A percentile compares a stretch with the other conserved stretches of the same genome.
phyloP scores from a whole-genome alignment of 2,888 invertebrate genomes.

The Zelleria hepariella region DNA sequence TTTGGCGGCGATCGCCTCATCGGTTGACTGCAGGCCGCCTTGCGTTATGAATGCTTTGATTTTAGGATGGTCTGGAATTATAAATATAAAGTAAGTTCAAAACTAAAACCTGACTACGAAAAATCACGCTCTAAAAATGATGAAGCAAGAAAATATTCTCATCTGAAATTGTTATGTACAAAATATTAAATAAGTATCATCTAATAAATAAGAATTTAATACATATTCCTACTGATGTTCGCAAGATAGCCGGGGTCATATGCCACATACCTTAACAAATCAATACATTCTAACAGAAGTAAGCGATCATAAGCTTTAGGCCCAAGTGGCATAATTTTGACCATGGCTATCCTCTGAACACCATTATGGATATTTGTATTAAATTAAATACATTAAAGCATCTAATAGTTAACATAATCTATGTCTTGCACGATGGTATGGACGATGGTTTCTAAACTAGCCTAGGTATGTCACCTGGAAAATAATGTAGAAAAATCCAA shows the following conservation, averaged over 20 bases:
- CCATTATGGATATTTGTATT: neutral
- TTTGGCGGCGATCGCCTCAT: constrained; percentile 7
- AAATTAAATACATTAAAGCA: neutral
- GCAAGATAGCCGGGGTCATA: neutral
- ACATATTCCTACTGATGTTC: neutral
- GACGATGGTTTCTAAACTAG: no score
- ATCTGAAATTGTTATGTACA: neutral
- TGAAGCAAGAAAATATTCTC: neutral
- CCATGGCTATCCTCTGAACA: neutral
- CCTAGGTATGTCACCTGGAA: no score
- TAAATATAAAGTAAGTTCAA: neutral
- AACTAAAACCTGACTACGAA: neutral
- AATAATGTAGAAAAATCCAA: no score
- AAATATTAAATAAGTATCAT: neutral
- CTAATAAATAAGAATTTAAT: neutral
- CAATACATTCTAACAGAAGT: neutral
- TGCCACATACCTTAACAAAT: neutral
- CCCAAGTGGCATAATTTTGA: neutral
- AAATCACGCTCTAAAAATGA: neutral
- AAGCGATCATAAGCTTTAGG: neutral
- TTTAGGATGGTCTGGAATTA: constrained; percentile 5
- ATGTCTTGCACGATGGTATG: no score
- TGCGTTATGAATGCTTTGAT: constrained; percentile 8
- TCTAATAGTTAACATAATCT: no score
- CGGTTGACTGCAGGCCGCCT: constrained; percentile 7